Percentiles rank a stretch among this genome's conserved stretches.
Evolutionary conservation across 2,797 vertebrate genomes (phyloP).

Genomic region (Passerculus sandwichensis): DNA sequence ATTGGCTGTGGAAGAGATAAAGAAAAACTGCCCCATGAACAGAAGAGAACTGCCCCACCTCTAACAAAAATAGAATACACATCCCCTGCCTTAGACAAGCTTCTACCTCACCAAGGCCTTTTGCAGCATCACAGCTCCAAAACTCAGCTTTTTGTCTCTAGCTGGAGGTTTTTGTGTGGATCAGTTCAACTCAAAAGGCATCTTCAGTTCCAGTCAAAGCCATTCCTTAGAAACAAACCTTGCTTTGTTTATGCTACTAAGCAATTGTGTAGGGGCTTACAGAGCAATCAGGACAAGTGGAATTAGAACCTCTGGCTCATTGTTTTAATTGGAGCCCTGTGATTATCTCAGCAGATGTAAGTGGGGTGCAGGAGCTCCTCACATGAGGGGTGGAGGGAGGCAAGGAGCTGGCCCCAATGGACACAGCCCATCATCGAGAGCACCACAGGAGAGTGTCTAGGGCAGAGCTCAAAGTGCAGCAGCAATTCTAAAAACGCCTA

Average conservation of each 20-base stretch:
- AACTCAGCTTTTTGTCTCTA: background rate
- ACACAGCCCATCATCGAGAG: background rate
- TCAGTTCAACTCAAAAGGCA: background rate
- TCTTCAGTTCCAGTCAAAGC: background rate
- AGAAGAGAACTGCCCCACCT: background rate
- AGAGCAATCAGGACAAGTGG: background rate
- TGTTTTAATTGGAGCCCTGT: background rate
- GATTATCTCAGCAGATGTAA: conserved; percentile 15
- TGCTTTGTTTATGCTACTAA: accelerated
- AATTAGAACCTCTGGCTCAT: accelerated
- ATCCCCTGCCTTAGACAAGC: background rate
- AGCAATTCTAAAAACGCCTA: background rate
- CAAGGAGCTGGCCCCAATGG: conserved; percentile 23
- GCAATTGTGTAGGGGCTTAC: background rate
- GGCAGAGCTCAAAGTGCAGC: background rate
- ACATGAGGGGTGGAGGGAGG: conserved; percentile 22
- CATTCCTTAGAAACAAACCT: background rate
- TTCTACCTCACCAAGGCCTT: background rate
- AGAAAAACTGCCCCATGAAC: background rate
- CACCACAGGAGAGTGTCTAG: conserved; percentile 21
- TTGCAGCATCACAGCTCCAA: background rate
- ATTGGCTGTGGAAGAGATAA: background rate
- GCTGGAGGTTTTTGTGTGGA: background rate
- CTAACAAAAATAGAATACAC: background rate
- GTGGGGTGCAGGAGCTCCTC: conserved; percentile 23